Conservation (phyloP, 2,113 vertebrate genomes). For the Taxidea taxus region DNA sequence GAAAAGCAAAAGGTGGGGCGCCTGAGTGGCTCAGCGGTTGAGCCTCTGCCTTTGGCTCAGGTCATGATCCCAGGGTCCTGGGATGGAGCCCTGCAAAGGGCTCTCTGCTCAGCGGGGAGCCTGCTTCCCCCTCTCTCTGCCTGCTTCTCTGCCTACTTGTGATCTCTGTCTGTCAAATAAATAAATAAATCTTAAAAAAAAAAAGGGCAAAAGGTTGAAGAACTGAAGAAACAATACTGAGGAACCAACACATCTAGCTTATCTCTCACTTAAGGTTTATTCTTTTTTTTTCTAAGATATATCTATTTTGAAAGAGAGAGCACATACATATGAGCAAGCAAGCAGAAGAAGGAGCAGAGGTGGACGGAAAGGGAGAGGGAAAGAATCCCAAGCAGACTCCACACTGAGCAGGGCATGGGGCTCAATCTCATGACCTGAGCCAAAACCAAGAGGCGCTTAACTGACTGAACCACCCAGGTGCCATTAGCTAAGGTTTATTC, state of each 20-base stretch:
- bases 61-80: no score
- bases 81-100: no score
- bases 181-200: no score
- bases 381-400: not conserved
- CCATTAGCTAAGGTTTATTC: not conserved
- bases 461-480: not conserved
- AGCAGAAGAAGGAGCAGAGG: not conserved
- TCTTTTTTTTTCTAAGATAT: not conserved
- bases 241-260: not conserved
- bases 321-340: not conserved
- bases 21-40: no score
- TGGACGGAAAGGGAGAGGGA: not conserved
- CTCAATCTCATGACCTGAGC: not conserved
- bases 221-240: not conserved
- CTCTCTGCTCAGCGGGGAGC: no score
- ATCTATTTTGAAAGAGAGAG: not conserved
- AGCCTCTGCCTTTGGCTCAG: no score
- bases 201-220: not conserved
- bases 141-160: no score
- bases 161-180: no score
- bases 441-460: not conserved
- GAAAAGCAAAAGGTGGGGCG: not conserved
- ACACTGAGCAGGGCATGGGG: not conserved
- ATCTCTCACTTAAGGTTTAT: conserved; percentile 12
- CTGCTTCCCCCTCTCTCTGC: no score